Evolutionary conservation across 2,113 vertebrate species (phyloP), one percentile per base, ranked within the genome.

Genomic region (Ptyas mucosa): DNA sequence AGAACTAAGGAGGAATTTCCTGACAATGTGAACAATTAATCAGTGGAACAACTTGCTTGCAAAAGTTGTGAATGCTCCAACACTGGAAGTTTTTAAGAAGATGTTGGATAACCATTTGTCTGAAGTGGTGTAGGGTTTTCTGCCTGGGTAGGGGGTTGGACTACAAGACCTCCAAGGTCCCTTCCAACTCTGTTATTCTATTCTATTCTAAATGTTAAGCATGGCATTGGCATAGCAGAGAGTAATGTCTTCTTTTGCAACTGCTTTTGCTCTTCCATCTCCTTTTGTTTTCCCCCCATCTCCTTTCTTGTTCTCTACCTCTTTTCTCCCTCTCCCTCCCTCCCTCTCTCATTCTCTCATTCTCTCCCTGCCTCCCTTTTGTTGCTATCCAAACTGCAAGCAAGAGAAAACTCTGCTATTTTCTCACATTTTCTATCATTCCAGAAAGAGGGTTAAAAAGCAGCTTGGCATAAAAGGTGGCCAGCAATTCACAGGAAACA

Each of bases 401-500:
- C 2, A 64, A 89, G 89, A 39, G 8, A 43, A 75, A 75, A 49
- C 15, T 8, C 46, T 43, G 43, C 14, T 49, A 43, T 87, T 69
- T 58, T 43, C 12, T 5, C 24, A 88, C 29, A 1, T 18, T 49
- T 18, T 34, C 7, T 34, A 8, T 34, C 21, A 29, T 49, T 89
- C 24, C 49, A 55, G 15, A 26, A 92, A 54, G 51, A 81, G 24
- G 15, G n/a, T n/a, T 23, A 46, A 52, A 87, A 88, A 10, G 46
- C 53, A 91, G 55, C 88, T 91, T 88, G 89, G 39, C 39, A n/a
- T 69, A 93, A 75, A 26, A 26, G 39, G 85, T 8, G 75, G 88
- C 90, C 21, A 46, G 64, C 81, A 93, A 89, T 64, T 93, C 91
- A 91, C 1, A 87, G 29, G 6, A 85, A 91, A 93, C 46, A 24